Conservation (phyloP, 2,113 vertebrate species). For the Carassius carassius region DNA sequence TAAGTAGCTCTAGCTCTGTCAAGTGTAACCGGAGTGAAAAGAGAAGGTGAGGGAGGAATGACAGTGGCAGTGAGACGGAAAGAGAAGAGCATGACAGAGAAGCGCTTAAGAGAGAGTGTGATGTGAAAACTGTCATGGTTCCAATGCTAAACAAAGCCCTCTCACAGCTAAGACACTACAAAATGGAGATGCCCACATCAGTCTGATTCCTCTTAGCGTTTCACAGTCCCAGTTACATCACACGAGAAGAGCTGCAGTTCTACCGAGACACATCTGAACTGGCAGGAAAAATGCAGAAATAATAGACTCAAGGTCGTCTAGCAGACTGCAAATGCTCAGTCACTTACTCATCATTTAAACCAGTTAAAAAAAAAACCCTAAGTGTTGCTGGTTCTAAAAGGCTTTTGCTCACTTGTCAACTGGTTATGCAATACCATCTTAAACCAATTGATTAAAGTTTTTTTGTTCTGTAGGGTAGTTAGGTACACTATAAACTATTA, state of each 20-base stretch:
- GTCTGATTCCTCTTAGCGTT: constrained; percentile 26
- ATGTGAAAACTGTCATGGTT: constrained; percentile 55
- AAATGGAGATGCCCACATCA: constrained; percentile 47
- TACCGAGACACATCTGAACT: not conserved
- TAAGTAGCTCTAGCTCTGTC: constrained; percentile 11
- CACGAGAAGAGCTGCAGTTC: constrained; percentile 1
- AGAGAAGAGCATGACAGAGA: not conserved
- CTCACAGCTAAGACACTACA: constrained; percentile 48
- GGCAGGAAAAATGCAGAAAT: constrained; percentile 23
- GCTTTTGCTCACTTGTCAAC: not conserved
- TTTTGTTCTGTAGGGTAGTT: too few species aligned
- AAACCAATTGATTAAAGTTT: too few species aligned
- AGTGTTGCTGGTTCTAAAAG: not conserved
- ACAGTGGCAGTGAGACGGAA: not conserved
- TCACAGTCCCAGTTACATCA: constrained; percentile 18
- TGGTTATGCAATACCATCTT: too few species aligned
- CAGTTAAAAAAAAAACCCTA: not conserved
- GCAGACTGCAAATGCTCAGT: not conserved
- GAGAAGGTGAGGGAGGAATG: not conserved
- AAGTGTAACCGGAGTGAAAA: not conserved
- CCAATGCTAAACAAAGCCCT: constrained; percentile 56
- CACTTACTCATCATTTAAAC: not conserved
- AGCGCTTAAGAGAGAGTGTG: constrained; percentile 11
- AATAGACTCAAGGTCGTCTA: not conserved
- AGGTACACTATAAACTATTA: too few species aligned